phyloP scores from a whole-genome alignment of 2,113 vertebrate species.

The Microcebus lehilahytsara region DNA sequence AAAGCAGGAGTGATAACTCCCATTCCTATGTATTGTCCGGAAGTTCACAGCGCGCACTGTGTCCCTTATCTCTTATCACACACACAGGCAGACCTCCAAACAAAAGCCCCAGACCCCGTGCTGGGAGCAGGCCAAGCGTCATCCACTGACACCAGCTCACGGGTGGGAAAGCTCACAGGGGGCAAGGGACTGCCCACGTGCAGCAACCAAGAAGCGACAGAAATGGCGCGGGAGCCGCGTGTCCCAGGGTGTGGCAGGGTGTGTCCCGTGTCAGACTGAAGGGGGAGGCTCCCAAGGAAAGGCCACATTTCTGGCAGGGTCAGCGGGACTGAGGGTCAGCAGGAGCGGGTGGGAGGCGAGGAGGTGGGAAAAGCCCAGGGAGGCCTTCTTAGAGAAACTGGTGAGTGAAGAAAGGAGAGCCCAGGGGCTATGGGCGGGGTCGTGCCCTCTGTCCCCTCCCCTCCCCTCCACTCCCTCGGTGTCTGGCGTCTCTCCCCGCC shows the following conservation, averaged over 20 bases:
- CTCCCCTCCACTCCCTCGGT: rapidly evolving
- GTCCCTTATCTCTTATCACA: background rate
- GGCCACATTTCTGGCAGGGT: background rate
- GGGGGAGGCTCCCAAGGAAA: background rate
- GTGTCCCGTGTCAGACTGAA: background rate
- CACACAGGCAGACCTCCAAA: background rate
- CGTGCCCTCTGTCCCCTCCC: background rate
- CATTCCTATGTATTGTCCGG: rapidly evolving
- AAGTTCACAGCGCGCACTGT: background rate
- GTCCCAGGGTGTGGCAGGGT: rapidly evolving
- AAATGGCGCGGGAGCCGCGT: rapidly evolving
- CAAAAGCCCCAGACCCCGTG: too few relatives aligned
- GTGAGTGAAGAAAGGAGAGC: background rate
- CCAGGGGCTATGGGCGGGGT: too few relatives aligned
- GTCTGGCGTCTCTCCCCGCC: background rate
- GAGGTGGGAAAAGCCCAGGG: background rate
- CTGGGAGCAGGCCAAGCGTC: background rate
- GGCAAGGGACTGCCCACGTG: rapidly evolving
- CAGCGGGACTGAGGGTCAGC: background rate
- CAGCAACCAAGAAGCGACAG: background rate
- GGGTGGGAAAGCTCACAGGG: background rate
- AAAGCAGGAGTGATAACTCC: background rate
- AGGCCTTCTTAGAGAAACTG: background rate
- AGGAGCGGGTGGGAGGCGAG: background rate
- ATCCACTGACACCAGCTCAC: background rate